Conservation (phyloP, 2,888 invertebrate species). For the Lithophane socia region DNA sequence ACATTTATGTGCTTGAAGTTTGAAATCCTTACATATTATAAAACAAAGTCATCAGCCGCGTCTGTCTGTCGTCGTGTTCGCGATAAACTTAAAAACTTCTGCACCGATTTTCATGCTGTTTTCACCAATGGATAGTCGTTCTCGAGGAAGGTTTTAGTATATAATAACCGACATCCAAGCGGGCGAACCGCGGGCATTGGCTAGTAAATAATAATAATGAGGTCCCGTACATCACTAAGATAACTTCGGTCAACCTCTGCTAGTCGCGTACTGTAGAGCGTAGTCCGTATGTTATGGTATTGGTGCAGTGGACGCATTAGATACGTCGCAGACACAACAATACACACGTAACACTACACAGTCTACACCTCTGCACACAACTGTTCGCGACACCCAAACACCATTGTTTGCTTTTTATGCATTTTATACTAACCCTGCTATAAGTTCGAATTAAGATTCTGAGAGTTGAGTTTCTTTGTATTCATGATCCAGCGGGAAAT, state of each 20-base stretch:
- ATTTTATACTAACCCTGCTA: slow-evolving; percentile 49
- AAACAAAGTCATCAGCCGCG: no score
- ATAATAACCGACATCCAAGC: no score
- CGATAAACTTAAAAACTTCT: no score
- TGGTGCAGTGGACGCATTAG: slow-evolving; percentile 62
- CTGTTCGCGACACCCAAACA: slow-evolving; percentile 70
- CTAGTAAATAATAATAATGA: neutral
- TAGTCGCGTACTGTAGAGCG: slow-evolving; percentile 33
- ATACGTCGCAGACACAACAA: slow-evolving; percentile 74
- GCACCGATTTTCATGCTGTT: no score
- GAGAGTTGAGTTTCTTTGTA: neutral
- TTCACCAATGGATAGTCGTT: no score
- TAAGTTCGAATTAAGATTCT: slow-evolving; percentile 40
- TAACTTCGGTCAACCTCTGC: neutral
- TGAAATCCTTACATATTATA: neutral
- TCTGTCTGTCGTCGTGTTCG: no score
- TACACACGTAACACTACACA: slow-evolving; percentile 58
- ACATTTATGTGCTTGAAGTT: neutral
- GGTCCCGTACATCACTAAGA: neutral
- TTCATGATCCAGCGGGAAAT: slow-evolving; percentile 28
- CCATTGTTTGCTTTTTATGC: slow-evolving; percentile 71
- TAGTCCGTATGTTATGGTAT: slow-evolving; percentile 44
- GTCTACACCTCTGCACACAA: slow-evolving; percentile 48
- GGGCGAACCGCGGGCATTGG: no score
- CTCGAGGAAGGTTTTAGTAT: no score